Percentiles rank a stretch among this genome's conserved stretches.
Conservation (phyloP, 1,140 invertebrate species). For the Trichonephila clavipes region DNA sequence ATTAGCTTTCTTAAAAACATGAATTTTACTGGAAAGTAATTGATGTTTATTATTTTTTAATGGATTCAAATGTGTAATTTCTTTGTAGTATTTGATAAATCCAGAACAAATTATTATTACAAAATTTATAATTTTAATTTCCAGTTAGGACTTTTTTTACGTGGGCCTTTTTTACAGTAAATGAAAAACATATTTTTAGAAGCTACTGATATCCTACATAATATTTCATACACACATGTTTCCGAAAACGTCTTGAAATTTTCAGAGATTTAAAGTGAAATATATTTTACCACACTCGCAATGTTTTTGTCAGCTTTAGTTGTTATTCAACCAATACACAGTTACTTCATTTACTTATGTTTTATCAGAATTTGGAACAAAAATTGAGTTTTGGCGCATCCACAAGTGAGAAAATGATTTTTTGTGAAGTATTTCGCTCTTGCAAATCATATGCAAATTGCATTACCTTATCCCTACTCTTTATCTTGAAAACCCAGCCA, state of each 20-base stretch:
- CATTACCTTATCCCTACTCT: neutral
- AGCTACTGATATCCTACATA: too few species aligned
- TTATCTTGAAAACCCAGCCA: neutral
- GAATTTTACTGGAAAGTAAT: too few species aligned
- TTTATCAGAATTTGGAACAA: neutral
- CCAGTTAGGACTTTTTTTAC: too few species aligned
- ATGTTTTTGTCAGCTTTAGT: neutral
- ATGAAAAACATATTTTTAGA: too few species aligned
- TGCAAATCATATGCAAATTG: conserved; percentile 35
- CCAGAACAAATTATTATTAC: too few species aligned
- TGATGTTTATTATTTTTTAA: too few species aligned
- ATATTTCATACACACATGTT: neutral
- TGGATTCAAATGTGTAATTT: too few species aligned
- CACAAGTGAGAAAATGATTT: conserved; percentile 31
- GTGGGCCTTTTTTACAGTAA: too few species aligned
- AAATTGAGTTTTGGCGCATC: neutral
- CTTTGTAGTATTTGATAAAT: too few species aligned
- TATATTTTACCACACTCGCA: neutral
- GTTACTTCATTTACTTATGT: neutral
- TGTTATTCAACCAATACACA: neutral
- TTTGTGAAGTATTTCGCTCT: neutral
- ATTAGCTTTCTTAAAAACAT: too few species aligned
- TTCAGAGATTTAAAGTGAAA: neutral
- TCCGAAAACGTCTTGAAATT: neutral
- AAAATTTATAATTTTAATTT: too few species aligned